phyloP scores from a whole-genome alignment of 2,888 invertebrate genomes.

The Agriotes lineatus region DNA sequence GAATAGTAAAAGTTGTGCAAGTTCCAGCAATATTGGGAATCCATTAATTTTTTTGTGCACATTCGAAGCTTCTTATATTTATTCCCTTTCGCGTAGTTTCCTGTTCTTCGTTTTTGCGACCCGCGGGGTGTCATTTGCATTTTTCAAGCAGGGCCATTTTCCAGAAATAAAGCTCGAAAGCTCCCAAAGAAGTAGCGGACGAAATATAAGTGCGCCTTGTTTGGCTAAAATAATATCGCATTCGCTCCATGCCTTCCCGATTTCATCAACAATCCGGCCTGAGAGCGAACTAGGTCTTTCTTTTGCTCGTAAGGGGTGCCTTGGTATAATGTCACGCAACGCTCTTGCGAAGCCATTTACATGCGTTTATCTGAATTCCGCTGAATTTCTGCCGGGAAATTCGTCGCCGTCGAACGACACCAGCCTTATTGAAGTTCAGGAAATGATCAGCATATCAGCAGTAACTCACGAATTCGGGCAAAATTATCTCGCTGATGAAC shows the following conservation, averaged over 20 bases:
- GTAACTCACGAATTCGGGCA: constrained; percentile 9
- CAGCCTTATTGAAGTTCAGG: constrained; percentile 6
- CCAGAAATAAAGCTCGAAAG: not conserved
- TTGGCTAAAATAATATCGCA: not conserved
- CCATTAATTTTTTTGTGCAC: no score
- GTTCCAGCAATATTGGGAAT: no score
- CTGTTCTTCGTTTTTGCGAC: no score
- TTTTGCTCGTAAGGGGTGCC: not conserved
- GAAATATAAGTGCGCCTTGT: not conserved
- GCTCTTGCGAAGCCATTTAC: constrained; percentile 3
- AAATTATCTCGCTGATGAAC: not conserved
- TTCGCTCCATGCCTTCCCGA: not conserved
- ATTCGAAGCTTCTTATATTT: no score
- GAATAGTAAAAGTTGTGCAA: no score
- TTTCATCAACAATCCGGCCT: not conserved
- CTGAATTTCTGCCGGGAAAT: constrained; percentile 2
- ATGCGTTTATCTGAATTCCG: constrained; percentile 13
- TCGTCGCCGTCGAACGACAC: constrained; percentile 1
- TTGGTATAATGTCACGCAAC: not conserved
- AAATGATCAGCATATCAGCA: constrained; percentile 4
- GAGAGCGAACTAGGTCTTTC: not conserved
- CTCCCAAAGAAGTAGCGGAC: not conserved
- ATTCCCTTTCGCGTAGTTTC: no score
- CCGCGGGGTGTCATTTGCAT: no score
- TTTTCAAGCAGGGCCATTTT: no score